Base-by-base conservation (phyloP, 2,888 invertebrate species). In the Aricia artaxerxes region DNA sequence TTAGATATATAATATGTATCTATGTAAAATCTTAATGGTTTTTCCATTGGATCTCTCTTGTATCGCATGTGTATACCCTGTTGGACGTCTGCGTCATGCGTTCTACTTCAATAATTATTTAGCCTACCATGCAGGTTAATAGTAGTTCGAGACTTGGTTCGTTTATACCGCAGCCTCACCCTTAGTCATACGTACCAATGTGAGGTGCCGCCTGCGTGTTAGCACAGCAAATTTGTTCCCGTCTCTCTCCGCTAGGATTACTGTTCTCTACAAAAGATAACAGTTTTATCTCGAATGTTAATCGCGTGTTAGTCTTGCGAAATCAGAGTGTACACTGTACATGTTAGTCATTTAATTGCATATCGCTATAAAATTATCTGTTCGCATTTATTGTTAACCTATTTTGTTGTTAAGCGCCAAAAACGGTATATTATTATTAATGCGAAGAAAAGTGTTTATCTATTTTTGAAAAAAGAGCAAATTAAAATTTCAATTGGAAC, bases 221-320 rank as follows among this genome's bases (percentile, higher is more conserved):
- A 90, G 86, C 89, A 86, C 88, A 91, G 93, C 91, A 94, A 93
- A 94, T 94, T 93, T 94, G 92, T 90, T 91, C 91, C 85, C 84
- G 89, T 90, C 90, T 90, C 90, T 88, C 89, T 91, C 88, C 82
- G 86, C 85, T 83, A 85, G 92, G 92, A 92, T 93, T 92, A 93
- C 90, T 89, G 90, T 92, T 92, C 92, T 93, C 89, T 88, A 88
- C 88, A 86, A 89, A 89, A 90, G 90, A 89, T 88, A 90, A 91
- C 89, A 88, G 88, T 89, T 91, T 91, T 92, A 91, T 91, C 90
- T 87, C 86, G 85, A 85, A 87, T 88, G 86, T 87, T 90, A 90
- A 90, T 91, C 89, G 86, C 82, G 80, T 87, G 88, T 89, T 88
- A 89, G 86, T 81, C 78, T 88, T 88, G 87, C 86, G 84, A 89